phyloP scores from a whole-genome alignment of 2,113 vertebrate genomes.

The Brachypodius melanocephalos region DNA sequence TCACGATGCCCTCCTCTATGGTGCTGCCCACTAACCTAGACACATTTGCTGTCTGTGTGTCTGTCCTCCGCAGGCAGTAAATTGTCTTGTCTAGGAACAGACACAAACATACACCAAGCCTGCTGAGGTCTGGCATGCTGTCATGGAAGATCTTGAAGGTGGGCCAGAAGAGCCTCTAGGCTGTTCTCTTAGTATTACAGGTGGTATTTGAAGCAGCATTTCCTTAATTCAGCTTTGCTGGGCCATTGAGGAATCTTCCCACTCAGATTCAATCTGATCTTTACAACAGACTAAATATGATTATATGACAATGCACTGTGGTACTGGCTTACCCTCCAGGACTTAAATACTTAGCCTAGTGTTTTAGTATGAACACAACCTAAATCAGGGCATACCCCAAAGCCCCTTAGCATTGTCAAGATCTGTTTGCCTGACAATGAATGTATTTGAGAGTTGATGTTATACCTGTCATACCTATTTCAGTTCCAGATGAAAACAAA shows the following conservation, averaged over 20 bases:
- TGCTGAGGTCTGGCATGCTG: neutral
- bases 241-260: neutral
- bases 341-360: neutral
- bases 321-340: neutral
- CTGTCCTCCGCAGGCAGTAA: neutral
- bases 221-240: neutral
- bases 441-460: neutral
- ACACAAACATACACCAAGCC: neutral
- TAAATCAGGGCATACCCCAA: neutral
- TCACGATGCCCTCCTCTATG: fast-evolving
- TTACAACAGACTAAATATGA: neutral
- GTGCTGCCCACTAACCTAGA: neutral
- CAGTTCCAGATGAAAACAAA: neutral
- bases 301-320: neutral
- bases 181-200: neutral
- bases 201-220: neutral
- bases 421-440: neutral
- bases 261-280: neutral
- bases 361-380: neutral
- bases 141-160: neutral
- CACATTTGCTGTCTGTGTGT: neutral
- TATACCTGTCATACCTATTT: neutral
- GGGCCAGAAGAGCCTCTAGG: neutral
- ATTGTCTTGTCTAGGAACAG: neutral
- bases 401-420: neutral